These are phyloP conservation scores for Oncopodura yosiiana DNA, from an alignment of 1,140 invertebrate species.

Conservation along the genomic window DNA sequence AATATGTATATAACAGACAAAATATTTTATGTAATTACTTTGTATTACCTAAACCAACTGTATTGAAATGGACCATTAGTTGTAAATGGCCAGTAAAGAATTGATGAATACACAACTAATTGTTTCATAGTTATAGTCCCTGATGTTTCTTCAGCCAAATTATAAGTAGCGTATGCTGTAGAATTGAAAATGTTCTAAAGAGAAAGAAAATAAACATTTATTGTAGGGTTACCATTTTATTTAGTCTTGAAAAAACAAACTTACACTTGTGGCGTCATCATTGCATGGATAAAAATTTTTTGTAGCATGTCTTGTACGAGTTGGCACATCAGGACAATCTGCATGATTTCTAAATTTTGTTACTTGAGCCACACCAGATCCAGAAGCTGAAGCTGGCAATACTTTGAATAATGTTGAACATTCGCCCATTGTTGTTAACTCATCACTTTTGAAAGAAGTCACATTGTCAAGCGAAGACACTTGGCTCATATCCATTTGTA, in stretches of 20 bases:
- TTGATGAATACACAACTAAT: conserved; percentile 21
- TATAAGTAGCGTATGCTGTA: conserved; percentile 29
- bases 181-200: conserved; percentile 29
- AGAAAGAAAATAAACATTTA: too few species aligned
- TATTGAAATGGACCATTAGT: conserved; percentile 20
- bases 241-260: background rate
- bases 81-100: conserved; percentile 34
- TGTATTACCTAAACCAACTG: conserved; percentile 30
- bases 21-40: background rate
- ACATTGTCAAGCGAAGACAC: conserved; percentile 4
- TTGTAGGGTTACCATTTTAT: too few species aligned
- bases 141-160: conserved; percentile 4
- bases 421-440: conserved; percentile 33
- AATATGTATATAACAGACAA: background rate
- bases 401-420: conserved; percentile 30
- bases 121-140: conserved; percentile 11
- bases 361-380: conserved; percentile 3
- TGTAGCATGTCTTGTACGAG: conserved; percentile 2
- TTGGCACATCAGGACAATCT: conserved; percentile 29
- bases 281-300: conserved; percentile 20
- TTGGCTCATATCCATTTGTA: conserved; percentile 26
- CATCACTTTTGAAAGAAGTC: background rate
- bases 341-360: conserved; percentile 34
- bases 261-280: conserved; percentile 23
- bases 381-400: conserved; percentile 19